These are phyloP conservation scores for Hypomecis atomaria DNA, from an alignment of 2,888 invertebrate species.

Conservation along the genomic window DNA sequence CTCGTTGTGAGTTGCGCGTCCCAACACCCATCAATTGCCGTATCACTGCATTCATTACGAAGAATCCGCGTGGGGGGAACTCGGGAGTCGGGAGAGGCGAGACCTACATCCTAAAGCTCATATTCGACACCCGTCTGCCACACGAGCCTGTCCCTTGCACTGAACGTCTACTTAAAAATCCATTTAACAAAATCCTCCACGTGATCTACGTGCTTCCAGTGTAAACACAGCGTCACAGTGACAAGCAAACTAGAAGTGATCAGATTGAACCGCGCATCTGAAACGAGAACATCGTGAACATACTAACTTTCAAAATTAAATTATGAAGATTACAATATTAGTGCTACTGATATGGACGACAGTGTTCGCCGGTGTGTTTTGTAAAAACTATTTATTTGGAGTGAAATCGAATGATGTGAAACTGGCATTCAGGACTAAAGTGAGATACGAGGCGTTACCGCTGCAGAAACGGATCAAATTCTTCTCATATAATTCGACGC, in stretches of 20 bases:
- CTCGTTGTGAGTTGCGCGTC: conserved; percentile 27
- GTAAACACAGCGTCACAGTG: conserved; percentile 25
- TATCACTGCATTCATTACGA: conserved; percentile 36
- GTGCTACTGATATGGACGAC: conserved; percentile 43
- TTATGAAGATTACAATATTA: conserved; percentile 37
- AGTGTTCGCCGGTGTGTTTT: conserved; percentile 47
- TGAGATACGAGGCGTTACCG: conserved; percentile 59
- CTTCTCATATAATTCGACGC: conserved; percentile 51
- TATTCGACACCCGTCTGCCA: conserved; percentile 40
- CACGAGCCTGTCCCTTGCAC: conserved; percentile 23
- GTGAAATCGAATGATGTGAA: conserved; percentile 44
- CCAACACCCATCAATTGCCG: conserved; percentile 15
- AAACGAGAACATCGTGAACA: conserved; percentile 11
- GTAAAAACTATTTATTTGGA: conserved; percentile 57
- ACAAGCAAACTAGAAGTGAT: conserved; percentile 18
- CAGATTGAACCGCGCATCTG: conserved; percentile 4
- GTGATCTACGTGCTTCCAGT: conserved; percentile 7
- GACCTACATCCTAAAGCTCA: conserved; percentile 33
- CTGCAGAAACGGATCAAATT: conserved; percentile 57
- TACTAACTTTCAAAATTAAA: not conserved
- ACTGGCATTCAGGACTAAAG: conserved; percentile 49
- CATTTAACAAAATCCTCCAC: not conserved
- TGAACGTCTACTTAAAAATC: not conserved
- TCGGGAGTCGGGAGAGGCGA: conserved; percentile 16
- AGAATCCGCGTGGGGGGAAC: conserved; percentile 33